A percentile compares a stretch with the other conserved stretches of the same genome.
phyloP scores from a whole-genome alignment of 2,797 vertebrate species.

The Galaxias olidus region DNA sequence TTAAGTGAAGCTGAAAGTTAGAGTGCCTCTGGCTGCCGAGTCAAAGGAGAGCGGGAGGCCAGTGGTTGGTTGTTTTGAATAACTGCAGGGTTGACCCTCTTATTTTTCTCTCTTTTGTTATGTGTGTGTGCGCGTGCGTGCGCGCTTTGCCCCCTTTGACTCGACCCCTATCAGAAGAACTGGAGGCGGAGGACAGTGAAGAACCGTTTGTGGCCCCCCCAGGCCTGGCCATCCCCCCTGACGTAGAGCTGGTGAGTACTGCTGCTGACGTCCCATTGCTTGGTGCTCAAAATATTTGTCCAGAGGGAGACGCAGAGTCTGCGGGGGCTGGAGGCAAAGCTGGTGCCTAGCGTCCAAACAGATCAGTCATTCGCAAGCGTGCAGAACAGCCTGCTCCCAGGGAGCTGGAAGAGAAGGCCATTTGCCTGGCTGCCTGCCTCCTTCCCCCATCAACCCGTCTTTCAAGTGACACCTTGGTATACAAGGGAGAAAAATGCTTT shows the following conservation, averaged over 20 bases:
- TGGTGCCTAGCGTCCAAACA: too few relatives aligned
- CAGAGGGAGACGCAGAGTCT: too few relatives aligned
- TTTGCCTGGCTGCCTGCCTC: too few relatives aligned
- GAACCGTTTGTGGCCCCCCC: slow-evolving; percentile 93
- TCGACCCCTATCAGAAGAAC: slow-evolving; percentile 61
- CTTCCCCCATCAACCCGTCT: slow-evolving; percentile 3
- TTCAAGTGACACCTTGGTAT: slow-evolving; percentile 18
- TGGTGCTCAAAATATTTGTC: neutral
- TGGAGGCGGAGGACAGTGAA: slow-evolving; percentile 87
- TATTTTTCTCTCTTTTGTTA: neutral
- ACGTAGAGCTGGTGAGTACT: slow-evolving; percentile 92
- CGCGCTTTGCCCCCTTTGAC: neutral
- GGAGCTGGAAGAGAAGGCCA: too few relatives aligned
- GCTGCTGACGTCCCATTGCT: neutral
- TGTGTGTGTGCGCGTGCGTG: neutral
- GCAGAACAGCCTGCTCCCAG: too few relatives aligned
- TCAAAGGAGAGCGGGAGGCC: neutral
- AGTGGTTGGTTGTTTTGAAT: slow-evolving; percentile 6
- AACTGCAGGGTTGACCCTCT: slow-evolving; percentile 2
- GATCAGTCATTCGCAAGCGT: too few relatives aligned
- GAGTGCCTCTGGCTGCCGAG: slow-evolving; percentile 17
- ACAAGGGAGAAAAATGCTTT: slow-evolving; percentile 32
- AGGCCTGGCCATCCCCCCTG: slow-evolving; percentile 88
- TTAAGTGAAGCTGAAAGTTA: slow-evolving; percentile 30
- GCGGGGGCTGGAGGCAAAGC: too few relatives aligned